A percentile compares a stretch with the other conserved stretches of the same genome.
phyloP scores from a whole-genome alignment of 2,797 vertebrate genomes.

The Esox masquinongy region DNA sequence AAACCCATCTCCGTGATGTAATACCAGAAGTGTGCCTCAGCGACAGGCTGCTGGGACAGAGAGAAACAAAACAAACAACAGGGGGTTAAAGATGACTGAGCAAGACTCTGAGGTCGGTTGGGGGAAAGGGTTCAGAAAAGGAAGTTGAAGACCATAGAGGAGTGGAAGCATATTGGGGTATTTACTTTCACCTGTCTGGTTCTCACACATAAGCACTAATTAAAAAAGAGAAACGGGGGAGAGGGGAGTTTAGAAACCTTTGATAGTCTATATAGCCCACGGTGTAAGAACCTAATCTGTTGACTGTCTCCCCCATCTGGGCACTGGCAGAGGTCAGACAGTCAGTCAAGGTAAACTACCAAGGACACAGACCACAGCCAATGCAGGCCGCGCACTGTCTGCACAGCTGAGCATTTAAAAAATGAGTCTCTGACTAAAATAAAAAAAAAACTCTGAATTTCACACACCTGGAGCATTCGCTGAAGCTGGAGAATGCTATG shows the following conservation, averaged over 20 bases:
- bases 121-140: neutral
- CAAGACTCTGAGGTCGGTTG: neutral
- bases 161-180: neutral
- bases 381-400: conserved; percentile 5
- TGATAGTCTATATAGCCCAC: neutral
- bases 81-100: neutral
- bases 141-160: neutral
- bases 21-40: conserved; percentile 81
- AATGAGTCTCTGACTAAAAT: neutral
- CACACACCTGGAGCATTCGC: conserved; percentile 7
- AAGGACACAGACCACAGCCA: conserved; percentile 13
- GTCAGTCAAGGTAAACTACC: conserved; percentile 9
- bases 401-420: conserved; percentile 28
- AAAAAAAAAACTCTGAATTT: neutral
- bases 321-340: conserved; percentile 5
- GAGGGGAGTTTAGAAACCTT: neutral
- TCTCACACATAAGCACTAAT: neutral
- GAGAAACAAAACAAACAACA: conserved; percentile 1
- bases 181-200: neutral
- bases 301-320: conserved; percentile 7
- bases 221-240: neutral
- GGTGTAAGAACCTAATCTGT: neutral
- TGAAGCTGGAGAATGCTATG: neutral
- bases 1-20: conserved; percentile 90
- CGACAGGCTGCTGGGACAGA: conserved; percentile 74